phyloP scores from a whole-genome alignment of 2,797 vertebrate genomes.

The Morelia viridis region DNA sequence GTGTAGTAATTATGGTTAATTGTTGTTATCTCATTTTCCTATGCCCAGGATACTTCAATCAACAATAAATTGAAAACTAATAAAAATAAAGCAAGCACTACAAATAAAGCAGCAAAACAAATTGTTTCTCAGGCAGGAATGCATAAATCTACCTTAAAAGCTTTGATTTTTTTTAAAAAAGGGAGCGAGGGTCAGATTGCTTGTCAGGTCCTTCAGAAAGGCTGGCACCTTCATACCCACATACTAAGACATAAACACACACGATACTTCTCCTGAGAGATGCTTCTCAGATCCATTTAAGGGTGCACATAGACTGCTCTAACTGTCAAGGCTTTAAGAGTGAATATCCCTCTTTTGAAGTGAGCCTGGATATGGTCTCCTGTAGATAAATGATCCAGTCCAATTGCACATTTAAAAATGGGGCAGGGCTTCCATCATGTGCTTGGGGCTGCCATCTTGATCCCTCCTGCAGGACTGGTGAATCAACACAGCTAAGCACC shows the following conservation, averaged over 20 bases:
- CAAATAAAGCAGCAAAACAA: too few relatives aligned
- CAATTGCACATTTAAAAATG: background rate
- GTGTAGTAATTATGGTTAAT: background rate
- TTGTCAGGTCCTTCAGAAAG: background rate
- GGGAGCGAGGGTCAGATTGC: background rate
- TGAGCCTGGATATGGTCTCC: background rate
- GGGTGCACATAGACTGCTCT: background rate
- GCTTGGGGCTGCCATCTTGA: background rate
- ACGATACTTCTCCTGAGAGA: background rate
- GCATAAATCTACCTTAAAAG: too few relatives aligned
- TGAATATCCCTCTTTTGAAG: background rate
- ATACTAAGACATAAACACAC: too few relatives aligned
- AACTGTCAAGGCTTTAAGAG: background rate
- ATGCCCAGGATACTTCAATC: too few relatives aligned
- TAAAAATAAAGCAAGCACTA: too few relatives aligned
- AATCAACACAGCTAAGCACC: background rate
- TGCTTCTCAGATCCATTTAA: background rate
- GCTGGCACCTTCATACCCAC: background rate
- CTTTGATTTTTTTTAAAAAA: too few relatives aligned
- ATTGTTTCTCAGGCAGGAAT: too few relatives aligned
- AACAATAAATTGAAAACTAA: too few relatives aligned
- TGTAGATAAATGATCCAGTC: background rate
- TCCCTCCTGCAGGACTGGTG: background rate
- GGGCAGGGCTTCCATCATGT: background rate
- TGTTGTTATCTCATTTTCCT: too few relatives aligned